Conservation (phyloP, 2,797 vertebrate genomes). For the Paguma larvata region DNA sequence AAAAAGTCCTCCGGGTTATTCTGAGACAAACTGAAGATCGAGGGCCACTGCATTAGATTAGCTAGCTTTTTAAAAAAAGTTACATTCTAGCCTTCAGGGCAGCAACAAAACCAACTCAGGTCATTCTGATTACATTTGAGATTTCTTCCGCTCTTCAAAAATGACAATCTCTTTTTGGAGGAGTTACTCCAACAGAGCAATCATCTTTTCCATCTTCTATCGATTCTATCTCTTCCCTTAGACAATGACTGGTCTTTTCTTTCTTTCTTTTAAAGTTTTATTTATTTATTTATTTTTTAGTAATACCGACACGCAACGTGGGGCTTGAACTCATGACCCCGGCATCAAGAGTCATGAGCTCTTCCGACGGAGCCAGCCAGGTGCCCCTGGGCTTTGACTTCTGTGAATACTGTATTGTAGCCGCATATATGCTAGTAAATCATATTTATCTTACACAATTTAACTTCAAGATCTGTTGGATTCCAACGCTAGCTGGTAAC, state of each 20-base stretch:
- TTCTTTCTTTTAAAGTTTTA: neutral
- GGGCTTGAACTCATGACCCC: no score
- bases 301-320: no score
- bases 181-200: neutral
- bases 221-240: conserved; percentile 52
- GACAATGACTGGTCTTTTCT: conserved; percentile 15
- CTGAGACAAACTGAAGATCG: neutral
- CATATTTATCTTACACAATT: neutral
- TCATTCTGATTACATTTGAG: conserved; percentile 43
- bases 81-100: neutral
- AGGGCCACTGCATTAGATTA: neutral
- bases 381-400: conserved; percentile 36
- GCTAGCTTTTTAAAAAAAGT: neutral
- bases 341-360: no score
- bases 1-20: neutral
- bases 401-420: neutral
- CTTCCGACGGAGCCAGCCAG: no score
- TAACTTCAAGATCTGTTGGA: neutral
- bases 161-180: conserved; percentile 15
- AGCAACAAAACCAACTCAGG: conserved; percentile 26
- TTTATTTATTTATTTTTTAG: no score
- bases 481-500: neutral
- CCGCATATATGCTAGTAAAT: neutral
- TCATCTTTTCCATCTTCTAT: neutral
- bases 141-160: conserved; percentile 54